Base-by-base conservation (phyloP, 2,888 invertebrate species). In the Trichacis sp. region DNA sequence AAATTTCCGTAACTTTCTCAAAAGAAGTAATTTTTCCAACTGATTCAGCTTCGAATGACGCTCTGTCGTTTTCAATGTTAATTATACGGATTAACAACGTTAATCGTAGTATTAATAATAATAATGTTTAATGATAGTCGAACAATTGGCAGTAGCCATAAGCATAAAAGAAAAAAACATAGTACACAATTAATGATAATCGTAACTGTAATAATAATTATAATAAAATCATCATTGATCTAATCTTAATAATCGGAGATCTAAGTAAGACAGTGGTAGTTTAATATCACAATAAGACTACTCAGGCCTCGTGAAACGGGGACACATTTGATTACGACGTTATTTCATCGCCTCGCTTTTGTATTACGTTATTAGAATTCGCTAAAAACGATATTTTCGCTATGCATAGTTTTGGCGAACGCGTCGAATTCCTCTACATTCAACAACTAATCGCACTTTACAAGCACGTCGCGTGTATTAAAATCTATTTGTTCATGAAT, bases 221-320 rank as follows among this genome's bases (percentile, higher is more conserved):
- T 77, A 72, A 75, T 74, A 73, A 76, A 77, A 74, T 74, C 70
- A 77, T 75, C 68, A 79, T 75, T 74, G 70, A 72, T 75, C 75
- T 71, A 73, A 78, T 77, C 82, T 82, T 82, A 83, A 80, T 72
- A 76, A 83, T 78, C 77, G 78, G 83, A 84, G 83, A 84, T 84
- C 84, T 84, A 84, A 82, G 76, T 82, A 83, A 84, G 83, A 84
- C 83, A 84, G 83, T 83, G 84, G 82, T 84, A 84, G 84, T 82
- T 82, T 84, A 40, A 84, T 84, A 84, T 84, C 84, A 84, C 84
- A 84, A 84, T 83, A 83, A 82, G 84, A 84, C 84, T 84, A 84
- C 82, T 83, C 84, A 83, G 84, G 84, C 84, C 84, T 82, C 81
- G 76, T 77, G 74, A 75, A 72, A 72, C 68, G 69, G 70, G 66